phyloP scores from a whole-genome alignment of 1,140 invertebrate genomes.

The Chelonus insularis region DNA sequence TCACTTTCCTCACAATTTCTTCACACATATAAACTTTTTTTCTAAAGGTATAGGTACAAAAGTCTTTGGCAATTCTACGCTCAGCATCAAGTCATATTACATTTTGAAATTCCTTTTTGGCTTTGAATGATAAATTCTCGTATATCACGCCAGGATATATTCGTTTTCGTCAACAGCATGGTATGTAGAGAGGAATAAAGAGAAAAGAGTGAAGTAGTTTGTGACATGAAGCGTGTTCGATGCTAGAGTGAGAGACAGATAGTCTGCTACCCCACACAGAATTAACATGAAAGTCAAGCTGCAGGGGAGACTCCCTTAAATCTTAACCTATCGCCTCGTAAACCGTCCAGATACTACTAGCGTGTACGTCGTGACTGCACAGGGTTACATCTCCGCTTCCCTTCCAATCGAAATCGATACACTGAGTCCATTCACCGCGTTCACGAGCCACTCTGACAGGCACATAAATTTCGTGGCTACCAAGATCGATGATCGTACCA shows the following conservation, averaged over 20 bases:
- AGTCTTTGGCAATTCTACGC: neutral
- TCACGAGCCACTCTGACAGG: conserved; percentile 7
- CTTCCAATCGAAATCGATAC: conserved; percentile 8
- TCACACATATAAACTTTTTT: neutral
- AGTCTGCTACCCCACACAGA: neutral
- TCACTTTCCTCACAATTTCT: no score
- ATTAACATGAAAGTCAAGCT: neutral
- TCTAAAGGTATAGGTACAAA: no score
- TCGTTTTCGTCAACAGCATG: neutral
- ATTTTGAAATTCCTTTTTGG: neutral
- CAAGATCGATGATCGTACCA: conserved; percentile 1
- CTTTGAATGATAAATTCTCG: conserved; percentile 11
- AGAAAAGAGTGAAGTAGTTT: neutral
- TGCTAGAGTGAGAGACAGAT: neutral
- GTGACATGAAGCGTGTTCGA: conserved; percentile 7
- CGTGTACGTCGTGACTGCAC: conserved; percentile 8
- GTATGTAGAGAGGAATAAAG: neutral
- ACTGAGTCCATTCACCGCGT: conserved; percentile 15
- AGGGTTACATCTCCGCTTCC: conserved; percentile 4
- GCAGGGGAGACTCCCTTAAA: conserved; percentile 15
- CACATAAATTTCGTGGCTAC: conserved; percentile 13
- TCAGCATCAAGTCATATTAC: neutral
- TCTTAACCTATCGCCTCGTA: conserved; percentile 24
- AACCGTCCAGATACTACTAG: conserved; percentile 23
- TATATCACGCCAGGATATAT: conserved; percentile 5